Evolutionary conservation across 2,113 vertebrate genomes (phyloP).

Genomic region (Sylvietta virens): DNA sequence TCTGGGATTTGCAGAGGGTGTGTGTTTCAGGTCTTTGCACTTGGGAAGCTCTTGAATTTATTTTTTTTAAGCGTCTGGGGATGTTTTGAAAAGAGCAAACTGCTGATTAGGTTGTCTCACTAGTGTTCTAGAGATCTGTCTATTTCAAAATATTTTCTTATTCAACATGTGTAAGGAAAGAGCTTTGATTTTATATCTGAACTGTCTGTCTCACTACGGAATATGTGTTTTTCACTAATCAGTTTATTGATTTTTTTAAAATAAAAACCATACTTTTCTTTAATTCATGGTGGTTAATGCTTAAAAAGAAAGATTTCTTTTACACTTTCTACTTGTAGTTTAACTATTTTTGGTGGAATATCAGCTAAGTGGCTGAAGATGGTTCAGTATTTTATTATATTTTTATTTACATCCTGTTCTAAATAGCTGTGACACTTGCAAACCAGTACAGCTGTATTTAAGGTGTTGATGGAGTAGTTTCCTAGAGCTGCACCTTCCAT

Average conservation of each 20-base stretch:
- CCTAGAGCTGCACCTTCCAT: not conserved
- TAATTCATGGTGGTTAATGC: not conserved
- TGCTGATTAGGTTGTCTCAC: not conserved
- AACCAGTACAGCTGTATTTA: not conserved
- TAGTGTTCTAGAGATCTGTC: not conserved
- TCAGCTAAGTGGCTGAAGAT: not conserved
- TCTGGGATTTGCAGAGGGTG: not conserved
- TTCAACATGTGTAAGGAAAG: not conserved
- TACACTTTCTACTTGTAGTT: not conserved
- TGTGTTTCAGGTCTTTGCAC: not conserved
- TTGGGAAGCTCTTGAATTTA: not conserved
- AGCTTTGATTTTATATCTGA: not conserved
- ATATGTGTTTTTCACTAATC: not conserved
- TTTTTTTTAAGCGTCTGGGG: not conserved
- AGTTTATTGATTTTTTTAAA: not conserved
- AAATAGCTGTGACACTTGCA: not conserved
- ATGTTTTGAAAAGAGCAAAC: not conserved
- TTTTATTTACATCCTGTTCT: not conserved
- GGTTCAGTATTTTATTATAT: not conserved
- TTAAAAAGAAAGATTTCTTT: not conserved
- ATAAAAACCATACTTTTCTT: fast-evolving
- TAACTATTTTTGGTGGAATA: not conserved
- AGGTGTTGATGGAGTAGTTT: not conserved
- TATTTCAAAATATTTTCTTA: not conserved
- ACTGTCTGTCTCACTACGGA: not conserved